Percentiles rank a stretch among this genome's conserved stretches.
phyloP scores from a whole-genome alignment of 2,888 invertebrate genomes.

The Linyphia triangularis region DNA sequence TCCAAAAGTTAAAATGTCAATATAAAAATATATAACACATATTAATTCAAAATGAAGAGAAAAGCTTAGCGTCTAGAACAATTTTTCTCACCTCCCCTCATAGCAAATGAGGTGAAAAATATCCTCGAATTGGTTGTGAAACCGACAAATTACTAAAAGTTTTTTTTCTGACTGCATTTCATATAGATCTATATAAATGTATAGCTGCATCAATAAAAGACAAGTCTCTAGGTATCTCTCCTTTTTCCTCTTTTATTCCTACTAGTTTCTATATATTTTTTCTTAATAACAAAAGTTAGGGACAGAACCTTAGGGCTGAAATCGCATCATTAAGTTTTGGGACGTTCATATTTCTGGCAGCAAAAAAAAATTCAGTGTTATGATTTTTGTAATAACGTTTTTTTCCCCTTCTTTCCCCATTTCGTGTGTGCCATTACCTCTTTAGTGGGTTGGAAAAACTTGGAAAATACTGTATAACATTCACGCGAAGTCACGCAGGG shows the following conservation, averaged over 20 bases:
- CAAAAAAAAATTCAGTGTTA: slow-evolving; percentile 37
- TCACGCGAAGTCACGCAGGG: slow-evolving; percentile 5
- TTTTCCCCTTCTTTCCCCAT: neutral
- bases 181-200: neutral
- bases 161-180: slow-evolving; percentile 30
- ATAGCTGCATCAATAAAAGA: slow-evolving; percentile 37
- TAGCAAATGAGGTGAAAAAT: slow-evolving; percentile 55
- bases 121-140: neutral
- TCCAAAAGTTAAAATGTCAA: too few relatives aligned
- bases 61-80: neutral
- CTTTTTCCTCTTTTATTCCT: slow-evolving; percentile 37
- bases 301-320: slow-evolving; percentile 34
- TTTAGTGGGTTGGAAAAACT: slow-evolving; percentile 29
- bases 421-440: slow-evolving; percentile 52
- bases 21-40: too few relatives aligned
- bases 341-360: slow-evolving; percentile 45
- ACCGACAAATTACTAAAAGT: slow-evolving; percentile 22
- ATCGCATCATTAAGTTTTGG: slow-evolving; percentile 61
- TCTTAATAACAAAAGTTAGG: slow-evolving; percentile 32
- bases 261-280: slow-evolving; percentile 43
- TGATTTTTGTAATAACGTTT: slow-evolving; percentile 65
- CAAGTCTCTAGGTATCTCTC: slow-evolving; percentile 16
- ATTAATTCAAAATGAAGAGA: too few relatives aligned
- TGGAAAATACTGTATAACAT: neutral
- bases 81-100: slow-evolving; percentile 47